Base-by-base conservation (phyloP, 2,797 vertebrate genomes). In the Paramormyrops hopkinsi region DNA sequence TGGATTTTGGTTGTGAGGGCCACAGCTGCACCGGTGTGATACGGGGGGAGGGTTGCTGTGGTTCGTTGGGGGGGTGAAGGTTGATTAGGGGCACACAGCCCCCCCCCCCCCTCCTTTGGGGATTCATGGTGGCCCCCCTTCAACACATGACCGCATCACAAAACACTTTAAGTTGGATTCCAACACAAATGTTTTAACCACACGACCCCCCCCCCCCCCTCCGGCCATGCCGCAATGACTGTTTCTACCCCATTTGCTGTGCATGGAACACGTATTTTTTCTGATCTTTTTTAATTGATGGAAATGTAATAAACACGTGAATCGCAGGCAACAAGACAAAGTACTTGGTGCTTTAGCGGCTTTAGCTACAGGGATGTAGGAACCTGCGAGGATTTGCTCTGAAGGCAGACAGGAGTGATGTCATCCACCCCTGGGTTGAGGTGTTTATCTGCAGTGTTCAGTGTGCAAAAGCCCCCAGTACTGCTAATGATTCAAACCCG, bases 261-360 rank as follows among this genome's bases (percentile, higher is more conserved):
- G 37, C 25, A 87, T 84, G 65, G 86, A 87, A 88, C 88, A 86
- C 22, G n/a, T 90, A 85, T 90, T 25, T 91, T 89, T 90, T 53
- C 89, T 3, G 8, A 82, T 3, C 4, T 44, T 8, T 87, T 62
- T 88, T 88, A 88, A 65, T 88, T 65, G 86, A 46, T 19, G 33
- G 56, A 65, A 65, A 62, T 88, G 54, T 46, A 88, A 48, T 88
- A 25, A 88, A 87, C 29, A 19, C 17, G 19, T 59, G 1, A 87
- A 44, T 41, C 29, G 44, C 14, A 41, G 51, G n/a, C 56, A 48
- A 4, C 1, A 6, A 33, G 46, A 65, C 41, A 25, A 65, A 65
- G 56, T 19, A 87, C 0, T 33, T 22, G 33, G 37, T 59, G 19
- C 17, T 87, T 22, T 37, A 41, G 29, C 2, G 3, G 56, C 14